Base-by-base conservation (phyloP, 2,113 vertebrate genomes). In the Alectura lathami region DNA sequence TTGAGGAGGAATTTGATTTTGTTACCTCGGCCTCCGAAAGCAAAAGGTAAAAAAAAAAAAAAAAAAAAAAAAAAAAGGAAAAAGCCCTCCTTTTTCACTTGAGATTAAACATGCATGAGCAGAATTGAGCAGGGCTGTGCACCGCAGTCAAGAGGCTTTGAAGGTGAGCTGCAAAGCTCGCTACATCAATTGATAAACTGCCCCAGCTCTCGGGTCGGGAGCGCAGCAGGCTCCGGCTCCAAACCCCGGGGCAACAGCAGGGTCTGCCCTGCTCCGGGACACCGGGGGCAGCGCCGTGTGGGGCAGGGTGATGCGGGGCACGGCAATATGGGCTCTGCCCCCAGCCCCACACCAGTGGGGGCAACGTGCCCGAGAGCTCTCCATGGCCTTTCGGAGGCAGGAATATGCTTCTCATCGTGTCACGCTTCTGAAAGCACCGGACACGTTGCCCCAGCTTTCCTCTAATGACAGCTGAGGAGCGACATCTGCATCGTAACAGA, bases 91-190 rank as follows among this genome's bases (percentile, higher is more conserved):
- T 57, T 85, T 89, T 87, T 92, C 91, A 63, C 86, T 79, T 15
- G n/a, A 63, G 75, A 92, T 96, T 64, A 92, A 94, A 94, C 91
- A 87, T 87, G 66, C 78, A 85, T 79, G 93, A 92, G 63, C 74
- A 62, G 89, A 60, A 89, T 29, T 1, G 57, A 95, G 69, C 63
- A 50, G 78, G 36, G 86, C 62, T 73, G 91, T 67, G 50, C 70
- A 7, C 81, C 0, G 0, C 4, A 4, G 53, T 51, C 38, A 36
- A 53, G 86, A 88, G 91, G 66, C 84, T 95, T 89, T 87, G 91
- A 89, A 94, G 94, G 94, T 92, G 96, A 96, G 93, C 77, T 60
- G 78, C 78, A 76, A 13, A 80, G 74, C 83, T 94, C 87, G 29
- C 82, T 17, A 21, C 54, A 88, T 54, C 48, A 81, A 91, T 75